phyloP scores from a whole-genome alignment of 2,113 vertebrate species.

The Heptranchias perlo region DNA sequence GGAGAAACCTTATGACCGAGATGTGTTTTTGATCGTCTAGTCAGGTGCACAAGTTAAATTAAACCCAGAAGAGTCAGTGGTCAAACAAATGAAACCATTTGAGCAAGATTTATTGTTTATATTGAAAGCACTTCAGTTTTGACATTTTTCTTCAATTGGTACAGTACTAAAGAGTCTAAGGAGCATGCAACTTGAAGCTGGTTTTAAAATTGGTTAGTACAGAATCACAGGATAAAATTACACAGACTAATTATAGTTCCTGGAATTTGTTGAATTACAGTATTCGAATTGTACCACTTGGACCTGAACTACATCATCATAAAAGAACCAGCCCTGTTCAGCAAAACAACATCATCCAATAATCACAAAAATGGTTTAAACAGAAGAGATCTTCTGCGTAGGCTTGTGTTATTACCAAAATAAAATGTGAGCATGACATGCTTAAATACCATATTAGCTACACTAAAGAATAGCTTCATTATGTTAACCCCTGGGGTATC shows the following conservation, averaged over 20 bases:
- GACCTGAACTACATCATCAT: background rate
- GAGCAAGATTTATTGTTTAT: background rate
- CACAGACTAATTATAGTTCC: background rate
- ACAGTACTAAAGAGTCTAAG: background rate
- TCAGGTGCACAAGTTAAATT: background rate
- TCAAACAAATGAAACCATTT: background rate
- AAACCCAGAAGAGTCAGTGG: background rate
- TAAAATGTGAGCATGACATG: constrained; percentile 26
- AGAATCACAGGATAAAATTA: constrained; percentile 13
- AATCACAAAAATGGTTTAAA: constrained; percentile 22
- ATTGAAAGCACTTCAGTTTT: background rate
- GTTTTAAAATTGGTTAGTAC: background rate
- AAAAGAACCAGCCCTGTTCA: constrained; percentile 2
- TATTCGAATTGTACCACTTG: constrained; percentile 11
- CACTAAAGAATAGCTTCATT: constrained; percentile 32
- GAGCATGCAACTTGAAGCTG: background rate
- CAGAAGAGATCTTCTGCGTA: background rate
- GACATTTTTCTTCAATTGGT: background rate
- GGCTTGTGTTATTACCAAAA: constrained; percentile 21
- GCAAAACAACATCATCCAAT: constrained; percentile 24
- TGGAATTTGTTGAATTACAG: constrained; percentile 10
- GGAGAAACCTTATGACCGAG: background rate
- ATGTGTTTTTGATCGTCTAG: background rate
- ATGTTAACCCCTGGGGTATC: constrained; percentile 37
- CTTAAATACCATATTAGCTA: constrained; percentile 34